Conservation (phyloP, 2,888 invertebrate species). For the Argynnis bischoffii region DNA sequence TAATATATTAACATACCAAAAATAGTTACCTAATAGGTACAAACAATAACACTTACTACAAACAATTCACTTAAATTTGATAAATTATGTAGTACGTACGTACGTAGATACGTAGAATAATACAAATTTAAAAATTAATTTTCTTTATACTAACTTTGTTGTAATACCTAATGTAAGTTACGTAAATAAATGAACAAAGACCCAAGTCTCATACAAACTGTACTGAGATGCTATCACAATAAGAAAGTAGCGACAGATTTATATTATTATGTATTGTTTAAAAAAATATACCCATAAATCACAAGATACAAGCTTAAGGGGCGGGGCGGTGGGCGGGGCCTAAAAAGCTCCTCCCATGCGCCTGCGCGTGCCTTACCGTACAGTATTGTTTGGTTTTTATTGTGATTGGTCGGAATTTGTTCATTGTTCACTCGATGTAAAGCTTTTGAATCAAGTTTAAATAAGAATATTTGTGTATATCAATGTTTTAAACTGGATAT, state of each 20-base stretch:
- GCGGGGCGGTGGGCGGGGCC: conserved; percentile 68
- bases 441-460: conserved; percentile 15
- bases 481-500: background rate
- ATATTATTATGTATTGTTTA: conserved; percentile 44
- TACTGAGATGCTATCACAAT: conserved; percentile 30
- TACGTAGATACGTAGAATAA: no score
- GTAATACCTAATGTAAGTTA: background rate
- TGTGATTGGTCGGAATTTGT: conserved; percentile 43
- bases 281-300: conserved; percentile 48
- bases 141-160: no score
- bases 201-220: conserved; percentile 17
- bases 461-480: conserved; percentile 2
- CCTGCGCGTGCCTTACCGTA: conserved; percentile 70
- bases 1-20: no score
- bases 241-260: conserved; percentile 41
- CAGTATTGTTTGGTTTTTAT: conserved; percentile 58
- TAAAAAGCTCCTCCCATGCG: conserved; percentile 57
- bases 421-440: conserved; percentile 40
- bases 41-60: no score
- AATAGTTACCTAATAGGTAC: no score
- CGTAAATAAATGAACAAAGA: conserved; percentile 8
- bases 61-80: no score
- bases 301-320: conserved; percentile 47
- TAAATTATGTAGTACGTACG: no score
- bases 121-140: no score